phyloP scores from a whole-genome alignment of 2,888 invertebrate genomes.

The Callyntrura sp. region DNA sequence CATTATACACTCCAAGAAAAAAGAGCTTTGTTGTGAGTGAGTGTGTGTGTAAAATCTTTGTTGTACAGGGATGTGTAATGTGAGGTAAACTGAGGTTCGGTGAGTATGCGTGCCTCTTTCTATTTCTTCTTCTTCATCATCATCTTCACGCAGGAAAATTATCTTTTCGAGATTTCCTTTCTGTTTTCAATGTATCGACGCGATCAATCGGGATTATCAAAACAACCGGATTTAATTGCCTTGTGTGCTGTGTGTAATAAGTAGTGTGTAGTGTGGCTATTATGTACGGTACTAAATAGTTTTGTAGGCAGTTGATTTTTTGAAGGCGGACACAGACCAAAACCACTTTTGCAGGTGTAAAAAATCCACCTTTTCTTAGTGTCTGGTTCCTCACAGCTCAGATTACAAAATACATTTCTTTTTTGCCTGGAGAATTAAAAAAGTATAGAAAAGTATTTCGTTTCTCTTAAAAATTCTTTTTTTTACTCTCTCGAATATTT shows the following conservation, averaged over 20 bases:
- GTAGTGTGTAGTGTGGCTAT: no score
- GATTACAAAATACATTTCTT: not conserved
- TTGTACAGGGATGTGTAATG: no score
- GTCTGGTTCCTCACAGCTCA: not conserved
- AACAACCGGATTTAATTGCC: conserved; percentile 73
- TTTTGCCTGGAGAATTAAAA: conserved; percentile 14
- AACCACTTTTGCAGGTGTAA: conserved; percentile 76
- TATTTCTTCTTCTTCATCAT: conserved; percentile 25
- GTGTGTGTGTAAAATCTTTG: no score
- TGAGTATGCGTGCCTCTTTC: no score
- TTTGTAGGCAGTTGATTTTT: conserved; percentile 22
- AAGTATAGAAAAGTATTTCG: conserved; percentile 56
- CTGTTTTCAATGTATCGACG: conserved; percentile 43
- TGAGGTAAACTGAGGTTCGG: no score
- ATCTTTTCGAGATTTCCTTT: conserved; percentile 33
- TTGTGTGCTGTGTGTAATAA: conserved; percentile 50
- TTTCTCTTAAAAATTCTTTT: conserved; percentile 45
- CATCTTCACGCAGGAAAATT: conserved; percentile 53
- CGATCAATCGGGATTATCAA: conserved; percentile 59
- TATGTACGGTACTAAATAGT: conserved; percentile 41
- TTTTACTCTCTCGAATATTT: conserved; percentile 25
- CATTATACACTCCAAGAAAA: conserved; percentile 54
- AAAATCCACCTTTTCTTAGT: conserved; percentile 6
- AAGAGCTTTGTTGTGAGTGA: conserved; percentile 45
- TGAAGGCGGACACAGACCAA: conserved; percentile 52